phyloP scores from a whole-genome alignment of 2,113 vertebrate species.

The Megaceryle maxima region DNA sequence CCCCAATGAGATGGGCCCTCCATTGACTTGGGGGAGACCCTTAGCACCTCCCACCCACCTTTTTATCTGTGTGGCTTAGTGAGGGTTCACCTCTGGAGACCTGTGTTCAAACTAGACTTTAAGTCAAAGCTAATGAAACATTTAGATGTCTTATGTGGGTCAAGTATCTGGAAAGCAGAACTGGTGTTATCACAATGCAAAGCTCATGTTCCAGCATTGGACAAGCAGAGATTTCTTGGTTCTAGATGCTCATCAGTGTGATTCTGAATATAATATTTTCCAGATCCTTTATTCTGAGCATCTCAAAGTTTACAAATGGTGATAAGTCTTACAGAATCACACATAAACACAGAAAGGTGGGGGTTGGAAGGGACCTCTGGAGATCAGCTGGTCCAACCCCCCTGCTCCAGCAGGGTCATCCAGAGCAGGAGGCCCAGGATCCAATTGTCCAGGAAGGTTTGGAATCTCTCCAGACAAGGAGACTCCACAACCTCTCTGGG shows the following conservation, averaged over 20 bases:
- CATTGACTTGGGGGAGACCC: not conserved
- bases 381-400: not conserved
- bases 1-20: not conserved
- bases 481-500: not conserved
- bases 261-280: not conserved
- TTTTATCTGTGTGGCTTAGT: not conserved
- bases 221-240: not conserved
- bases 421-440: no score
- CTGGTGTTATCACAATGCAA: not conserved
- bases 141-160: not conserved
- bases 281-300: not conserved
- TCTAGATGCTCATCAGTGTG: not conserved
- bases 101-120: not conserved
- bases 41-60: not conserved
- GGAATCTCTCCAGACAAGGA: not conserved
- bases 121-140: not conserved
- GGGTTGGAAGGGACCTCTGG: not conserved
- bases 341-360: not conserved
- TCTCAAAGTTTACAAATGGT: not conserved
- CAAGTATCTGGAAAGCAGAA: not conserved
- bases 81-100: not conserved
- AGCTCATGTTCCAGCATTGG: not conserved
- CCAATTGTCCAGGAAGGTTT: not conserved
- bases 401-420: not conserved
- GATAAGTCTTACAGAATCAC: not conserved